phyloP scores from a whole-genome alignment of 2,888 invertebrate genomes.

The Drosophila birchii region DNA sequence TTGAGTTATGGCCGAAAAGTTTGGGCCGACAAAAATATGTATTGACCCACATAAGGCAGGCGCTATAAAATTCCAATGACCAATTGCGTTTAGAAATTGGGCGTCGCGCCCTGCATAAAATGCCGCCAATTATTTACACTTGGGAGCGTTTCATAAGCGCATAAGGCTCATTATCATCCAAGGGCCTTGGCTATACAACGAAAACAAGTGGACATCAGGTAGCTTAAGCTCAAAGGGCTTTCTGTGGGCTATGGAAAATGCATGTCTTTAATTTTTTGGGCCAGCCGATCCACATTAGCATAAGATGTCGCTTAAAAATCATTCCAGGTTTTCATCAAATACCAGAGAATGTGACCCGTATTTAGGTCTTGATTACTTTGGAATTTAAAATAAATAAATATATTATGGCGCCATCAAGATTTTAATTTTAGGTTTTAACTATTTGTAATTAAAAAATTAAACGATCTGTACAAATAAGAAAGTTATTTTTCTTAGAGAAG shows the following conservation, averaged over 20 bases:
- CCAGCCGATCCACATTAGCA: not conserved
- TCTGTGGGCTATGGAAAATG: conserved; percentile 13
- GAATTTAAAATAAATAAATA: not conserved
- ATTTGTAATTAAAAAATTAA: not conserved
- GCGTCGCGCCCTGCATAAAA: conserved; percentile 65
- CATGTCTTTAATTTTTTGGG: conserved; percentile 2
- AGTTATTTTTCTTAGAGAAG: not conserved
- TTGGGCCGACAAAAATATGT: conserved; percentile 37
- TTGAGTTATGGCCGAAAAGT: conserved; percentile 48
- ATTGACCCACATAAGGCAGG: conserved; percentile 55
- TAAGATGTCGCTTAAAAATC: conserved; percentile 3
- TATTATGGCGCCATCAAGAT: not conserved
- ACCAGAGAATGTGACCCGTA: not conserved
- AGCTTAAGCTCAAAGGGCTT: conserved; percentile 8
- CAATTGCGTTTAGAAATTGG: conserved; percentile 75
- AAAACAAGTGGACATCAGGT: conserved; percentile 19
- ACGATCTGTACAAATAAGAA: not conserved
- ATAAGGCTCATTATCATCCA: conserved; percentile 31
- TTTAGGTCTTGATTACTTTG: not conserved
- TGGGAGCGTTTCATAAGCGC: conserved; percentile 61
- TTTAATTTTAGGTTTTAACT: not conserved
- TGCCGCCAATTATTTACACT: conserved; percentile 56
- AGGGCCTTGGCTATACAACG: conserved; percentile 37
- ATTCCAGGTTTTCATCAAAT: conserved; percentile 5
- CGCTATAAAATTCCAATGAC: conserved; percentile 69